Evolutionary conservation across 2,113 vertebrate species (phyloP).

Genomic region (Ardeotis arabs): DNA sequence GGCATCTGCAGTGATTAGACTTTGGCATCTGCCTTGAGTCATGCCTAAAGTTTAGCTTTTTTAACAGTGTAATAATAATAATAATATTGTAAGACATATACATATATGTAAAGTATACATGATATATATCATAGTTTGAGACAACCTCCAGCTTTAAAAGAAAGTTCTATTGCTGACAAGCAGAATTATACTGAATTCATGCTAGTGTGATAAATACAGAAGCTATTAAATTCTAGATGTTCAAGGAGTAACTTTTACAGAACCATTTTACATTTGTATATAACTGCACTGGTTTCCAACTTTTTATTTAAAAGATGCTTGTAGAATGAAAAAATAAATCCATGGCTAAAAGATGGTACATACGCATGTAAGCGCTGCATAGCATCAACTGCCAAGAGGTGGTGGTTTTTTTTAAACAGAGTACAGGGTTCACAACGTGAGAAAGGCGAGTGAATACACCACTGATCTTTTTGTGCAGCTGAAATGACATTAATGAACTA

Average conservation of each 20-base stretch:
- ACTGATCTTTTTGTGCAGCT: background rate
- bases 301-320: background rate
- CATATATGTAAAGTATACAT: background rate
- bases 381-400: background rate
- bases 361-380: background rate
- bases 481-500: background rate
- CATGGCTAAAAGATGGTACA: background rate
- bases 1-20: background rate
- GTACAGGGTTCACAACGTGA: background rate
- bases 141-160: background rate
- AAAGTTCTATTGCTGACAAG: background rate
- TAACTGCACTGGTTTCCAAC: background rate
- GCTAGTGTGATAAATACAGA: background rate
- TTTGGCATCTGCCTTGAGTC: background rate
- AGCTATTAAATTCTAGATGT: background rate
- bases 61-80: background rate
- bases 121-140: background rate
- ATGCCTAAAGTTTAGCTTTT: background rate
- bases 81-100: background rate
- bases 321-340: background rate
- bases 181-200: background rate
- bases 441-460: background rate
- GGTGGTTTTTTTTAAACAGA: background rate
- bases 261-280: background rate
- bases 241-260: background rate